Evolutionary conservation across 2,113 vertebrate species (phyloP), one percentile per base, ranked within the genome.

Genomic region (Penelope pileata): DNA sequence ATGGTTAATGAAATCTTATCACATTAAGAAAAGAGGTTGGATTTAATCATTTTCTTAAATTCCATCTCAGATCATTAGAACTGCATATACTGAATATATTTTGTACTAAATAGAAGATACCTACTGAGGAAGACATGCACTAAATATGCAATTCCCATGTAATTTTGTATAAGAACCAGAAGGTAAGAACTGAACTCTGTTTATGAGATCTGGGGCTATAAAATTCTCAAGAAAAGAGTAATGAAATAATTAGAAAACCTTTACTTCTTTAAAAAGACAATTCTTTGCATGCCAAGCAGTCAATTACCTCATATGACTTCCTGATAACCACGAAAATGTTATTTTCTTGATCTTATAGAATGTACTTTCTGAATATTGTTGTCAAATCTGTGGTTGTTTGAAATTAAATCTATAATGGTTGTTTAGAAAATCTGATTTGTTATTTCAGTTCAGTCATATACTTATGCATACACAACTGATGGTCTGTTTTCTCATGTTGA

Each of bases 251-350:
- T 68, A 68, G 5, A 59, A 38, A 47, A 53, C 12, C 36, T 17
- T 26, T 24, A 2, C 21, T 91, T 59, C 30, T 79, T 90, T 45
- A 77, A 89, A 58, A 36, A 7, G 12, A 9, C 9, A 51, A 21
- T 73, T 8, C 11, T 67, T 86, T 56, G 45, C 12, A 30, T 4
- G 12, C 7, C 4, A 4, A 47, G 3, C 29, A 4, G 4, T 79
- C 40, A 17, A 6, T 59, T 43, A 64, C 19, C 8, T 64, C 0
- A 0, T 36, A 19, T n/a, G 43, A 34, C 40, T 47, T 83, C 48
- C 59, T 34, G 7, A 56, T 13, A 73, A 27, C 9, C 21, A 56
- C 12, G 68, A 78, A 63, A 7, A n/a, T 64, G 29, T 7, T 26
- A 29, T 5, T n/a, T 3, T 2, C 85, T 90, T 62, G 9, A 1